Conservation (phyloP, 2,888 invertebrate genomes). For the Anticlea derivata region DNA sequence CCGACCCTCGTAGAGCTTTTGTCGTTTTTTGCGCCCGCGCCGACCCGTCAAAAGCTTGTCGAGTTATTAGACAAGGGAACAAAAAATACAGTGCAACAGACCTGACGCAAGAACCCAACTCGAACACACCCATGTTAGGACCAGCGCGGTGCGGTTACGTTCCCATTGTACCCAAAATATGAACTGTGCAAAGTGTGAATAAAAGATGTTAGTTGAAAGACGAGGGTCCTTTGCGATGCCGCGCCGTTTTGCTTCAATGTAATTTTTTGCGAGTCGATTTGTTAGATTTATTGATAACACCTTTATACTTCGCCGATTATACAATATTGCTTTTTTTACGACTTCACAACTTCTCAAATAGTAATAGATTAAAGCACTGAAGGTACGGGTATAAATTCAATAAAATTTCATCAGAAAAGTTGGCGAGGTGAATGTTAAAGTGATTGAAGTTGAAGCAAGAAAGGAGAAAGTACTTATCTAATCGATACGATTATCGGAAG, state of each 20-base stretch:
- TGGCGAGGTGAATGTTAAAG: conserved; percentile 37
- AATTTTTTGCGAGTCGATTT: conserved; percentile 52
- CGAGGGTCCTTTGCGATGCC: conserved; percentile 58
- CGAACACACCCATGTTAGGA: conserved; percentile 64
- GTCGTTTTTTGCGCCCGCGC: conserved; percentile 78
- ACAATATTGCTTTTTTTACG: conserved; percentile 30
- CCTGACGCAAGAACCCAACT: conserved; percentile 65
- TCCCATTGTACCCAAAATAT: conserved; percentile 65
- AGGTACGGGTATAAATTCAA: conserved; percentile 13
- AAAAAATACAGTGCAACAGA: conserved; percentile 73
- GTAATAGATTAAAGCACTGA: conserved; percentile 14
- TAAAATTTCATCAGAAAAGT: conserved; percentile 32
- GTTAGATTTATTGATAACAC: conserved; percentile 48
- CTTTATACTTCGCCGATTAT: conserved; percentile 32
- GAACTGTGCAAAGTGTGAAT: conserved; percentile 74
- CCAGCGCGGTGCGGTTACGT: conserved; percentile 70
- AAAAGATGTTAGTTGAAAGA: conserved; percentile 53
- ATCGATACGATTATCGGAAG: conserved; percentile 66
- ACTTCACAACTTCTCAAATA: conserved; percentile 26
- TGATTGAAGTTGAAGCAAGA: conserved; percentile 44
- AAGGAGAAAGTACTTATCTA: conserved; percentile 55
- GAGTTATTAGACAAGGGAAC: conserved; percentile 75
- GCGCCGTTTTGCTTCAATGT: conserved; percentile 46
- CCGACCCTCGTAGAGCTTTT: conserved; percentile 75
- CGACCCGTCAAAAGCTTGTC: conserved; percentile 82